phyloP scores from a whole-genome alignment of 2,113 vertebrate genomes.

The Mellivora capensis region DNA sequence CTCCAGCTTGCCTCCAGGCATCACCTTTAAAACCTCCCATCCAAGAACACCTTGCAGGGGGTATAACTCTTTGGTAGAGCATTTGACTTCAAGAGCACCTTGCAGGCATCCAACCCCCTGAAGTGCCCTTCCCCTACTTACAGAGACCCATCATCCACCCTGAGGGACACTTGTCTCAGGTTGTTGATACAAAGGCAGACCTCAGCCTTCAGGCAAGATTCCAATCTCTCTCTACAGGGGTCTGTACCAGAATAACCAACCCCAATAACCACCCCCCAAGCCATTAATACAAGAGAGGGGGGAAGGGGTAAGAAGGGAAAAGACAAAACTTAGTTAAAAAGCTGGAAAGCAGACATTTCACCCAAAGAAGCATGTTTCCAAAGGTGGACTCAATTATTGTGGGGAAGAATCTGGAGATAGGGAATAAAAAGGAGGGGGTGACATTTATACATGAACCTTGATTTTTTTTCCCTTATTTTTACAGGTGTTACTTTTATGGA shows the following conservation, averaged over 20 bases:
- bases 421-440: background rate
- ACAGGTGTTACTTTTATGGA: background rate
- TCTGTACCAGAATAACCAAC: background rate
- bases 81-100: background rate
- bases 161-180: background rate
- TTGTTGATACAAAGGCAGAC: background rate
- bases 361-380: background rate
- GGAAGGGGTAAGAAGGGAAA: background rate
- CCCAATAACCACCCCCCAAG: background rate
- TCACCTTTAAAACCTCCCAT: background rate
- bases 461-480: background rate
- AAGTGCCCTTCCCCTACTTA: background rate
- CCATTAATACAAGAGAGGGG: background rate
- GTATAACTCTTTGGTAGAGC: too few species aligned
- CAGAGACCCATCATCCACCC: background rate
- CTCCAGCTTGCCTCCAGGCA: background rate
- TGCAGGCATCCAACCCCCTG: background rate
- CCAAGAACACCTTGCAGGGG: background rate
- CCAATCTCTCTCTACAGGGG: background rate
- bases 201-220: background rate
- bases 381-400: background rate
- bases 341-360: background rate
- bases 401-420: background rate
- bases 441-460: background rate
- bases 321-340: background rate